Percentiles rank a stretch among this genome's conserved stretches.
These are phyloP conservation scores for Clanis bilineata DNA, from an alignment of 2,888 invertebrate species.

Conservation along the genomic window DNA sequence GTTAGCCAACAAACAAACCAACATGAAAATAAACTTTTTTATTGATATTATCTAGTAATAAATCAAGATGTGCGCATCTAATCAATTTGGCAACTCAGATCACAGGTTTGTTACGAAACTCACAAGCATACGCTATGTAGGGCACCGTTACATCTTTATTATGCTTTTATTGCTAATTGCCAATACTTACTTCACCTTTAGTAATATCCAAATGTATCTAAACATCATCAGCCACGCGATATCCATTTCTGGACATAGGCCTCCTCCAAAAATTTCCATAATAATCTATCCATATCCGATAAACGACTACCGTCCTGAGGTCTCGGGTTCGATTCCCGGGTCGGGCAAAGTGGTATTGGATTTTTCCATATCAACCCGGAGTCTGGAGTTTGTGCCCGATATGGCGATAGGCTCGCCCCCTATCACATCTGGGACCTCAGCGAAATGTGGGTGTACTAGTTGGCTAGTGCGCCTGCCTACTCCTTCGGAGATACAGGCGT, in stretches of 20 bases:
- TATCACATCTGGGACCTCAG: too few species aligned
- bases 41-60: conserved; percentile 24
- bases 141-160: conserved; percentile 18
- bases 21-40: conserved; percentile 5
- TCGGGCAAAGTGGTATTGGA: too few species aligned
- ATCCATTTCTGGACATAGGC: background rate
- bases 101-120: conserved; percentile 6
- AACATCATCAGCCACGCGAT: too few species aligned
- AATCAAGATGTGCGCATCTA: conserved; percentile 26
- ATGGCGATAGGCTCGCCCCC: too few species aligned
- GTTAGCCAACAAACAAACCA: conserved; percentile 14
- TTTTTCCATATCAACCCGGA: too few species aligned
- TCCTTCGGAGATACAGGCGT: too few species aligned
- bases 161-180: conserved; percentile 3
- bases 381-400: too few species aligned
- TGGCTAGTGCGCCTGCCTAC: too few species aligned
- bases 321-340: too few species aligned
- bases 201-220: background rate
- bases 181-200: background rate
- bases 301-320: too few species aligned
- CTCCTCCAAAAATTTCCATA: background rate
- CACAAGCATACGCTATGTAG: conserved; percentile 12
- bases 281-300: too few species aligned
- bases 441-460: too few species aligned
- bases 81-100: conserved; percentile 27